These are phyloP conservation scores for Oreochromis mossambicus DNA, from an alignment of 2,797 vertebrate species.

Conservation along the genomic window DNA sequence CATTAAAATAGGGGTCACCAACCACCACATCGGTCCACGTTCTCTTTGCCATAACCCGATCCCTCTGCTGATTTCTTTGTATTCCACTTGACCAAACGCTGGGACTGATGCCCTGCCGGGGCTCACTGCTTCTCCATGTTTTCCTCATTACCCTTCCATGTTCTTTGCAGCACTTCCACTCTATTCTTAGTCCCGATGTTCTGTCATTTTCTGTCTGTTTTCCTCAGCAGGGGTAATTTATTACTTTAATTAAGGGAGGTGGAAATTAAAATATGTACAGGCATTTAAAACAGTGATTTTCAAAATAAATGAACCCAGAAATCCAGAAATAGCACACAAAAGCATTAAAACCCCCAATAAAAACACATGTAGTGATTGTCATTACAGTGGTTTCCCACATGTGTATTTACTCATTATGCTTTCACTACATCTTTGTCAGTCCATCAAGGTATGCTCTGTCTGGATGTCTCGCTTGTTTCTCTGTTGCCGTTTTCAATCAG, in stretches of 20 bases:
- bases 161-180: background rate
- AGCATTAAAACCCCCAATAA: accelerated
- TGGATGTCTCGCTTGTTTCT: background rate
- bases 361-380: background rate
- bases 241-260: background rate
- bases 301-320: background rate
- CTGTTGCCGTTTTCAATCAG: background rate
- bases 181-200: background rate
- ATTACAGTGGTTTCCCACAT: background rate
- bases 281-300: background rate
- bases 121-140: background rate
- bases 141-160: background rate
- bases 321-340: background rate
- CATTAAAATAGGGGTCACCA: background rate
- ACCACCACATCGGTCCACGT: background rate
- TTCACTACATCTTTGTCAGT: background rate
- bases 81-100: background rate
- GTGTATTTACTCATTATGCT: background rate
- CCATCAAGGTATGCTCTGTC: background rate
- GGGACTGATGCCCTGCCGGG: background rate
- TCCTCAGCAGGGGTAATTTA: background rate
- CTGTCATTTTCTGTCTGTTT: background rate
- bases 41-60: background rate
- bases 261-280: background rate
- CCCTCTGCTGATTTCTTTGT: background rate